These are phyloP conservation scores for Physella acuta DNA, from an alignment of 1,140 invertebrate genomes.

Conservation along the genomic window DNA sequence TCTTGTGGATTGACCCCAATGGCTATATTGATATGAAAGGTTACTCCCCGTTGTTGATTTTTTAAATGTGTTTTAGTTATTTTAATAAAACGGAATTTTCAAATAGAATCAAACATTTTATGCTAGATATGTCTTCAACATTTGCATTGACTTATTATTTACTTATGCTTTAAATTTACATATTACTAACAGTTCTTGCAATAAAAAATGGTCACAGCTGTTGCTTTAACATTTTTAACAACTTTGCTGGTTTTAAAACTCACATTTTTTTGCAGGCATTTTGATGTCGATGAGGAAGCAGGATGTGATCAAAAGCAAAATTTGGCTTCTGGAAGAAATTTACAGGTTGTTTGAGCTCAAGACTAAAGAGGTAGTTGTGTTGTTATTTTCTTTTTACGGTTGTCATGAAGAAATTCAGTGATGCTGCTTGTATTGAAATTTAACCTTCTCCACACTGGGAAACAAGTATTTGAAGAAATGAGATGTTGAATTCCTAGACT, in stretches of 20 bases:
- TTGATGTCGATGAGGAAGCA: constrained; percentile 39
- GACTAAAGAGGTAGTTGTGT: constrained; percentile 38
- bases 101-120: background rate
- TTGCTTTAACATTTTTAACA: too few species aligned
- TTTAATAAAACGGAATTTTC: background rate
- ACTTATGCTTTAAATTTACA: too few species aligned
- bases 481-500: too few species aligned
- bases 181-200: too few species aligned
- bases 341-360: constrained; percentile 31
- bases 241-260: background rate
- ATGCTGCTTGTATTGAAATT: too few species aligned
- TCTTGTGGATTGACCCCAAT: constrained; percentile 62
- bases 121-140: background rate
- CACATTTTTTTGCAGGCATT: constrained; percentile 34
- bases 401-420: too few species aligned
- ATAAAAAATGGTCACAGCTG: too few species aligned
- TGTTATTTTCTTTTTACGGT: too few species aligned
- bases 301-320: constrained; percentile 41
- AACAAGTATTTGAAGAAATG: too few species aligned
- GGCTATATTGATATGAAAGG: constrained; percentile 57
- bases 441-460: too few species aligned
- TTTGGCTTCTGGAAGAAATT: constrained; percentile 38
- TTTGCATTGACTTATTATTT: background rate
- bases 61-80: background rate
- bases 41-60: background rate